Evolutionary conservation across 2,888 invertebrate genomes (phyloP).

Genomic region (Eupithecia abbreviata): DNA sequence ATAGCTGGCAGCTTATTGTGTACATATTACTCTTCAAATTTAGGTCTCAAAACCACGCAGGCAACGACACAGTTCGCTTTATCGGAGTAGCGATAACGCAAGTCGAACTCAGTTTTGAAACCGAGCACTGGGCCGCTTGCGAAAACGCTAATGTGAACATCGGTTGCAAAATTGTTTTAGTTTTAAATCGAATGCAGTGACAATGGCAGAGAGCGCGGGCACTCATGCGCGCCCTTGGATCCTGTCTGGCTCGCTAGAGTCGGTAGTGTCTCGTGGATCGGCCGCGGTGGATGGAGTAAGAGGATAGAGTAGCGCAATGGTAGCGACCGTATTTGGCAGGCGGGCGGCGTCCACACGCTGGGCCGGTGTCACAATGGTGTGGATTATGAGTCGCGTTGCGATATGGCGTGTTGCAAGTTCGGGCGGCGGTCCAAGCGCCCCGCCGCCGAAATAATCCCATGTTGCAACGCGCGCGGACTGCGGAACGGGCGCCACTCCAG

Average conservation of each 20-base stretch:
- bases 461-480: constrained; percentile 79
- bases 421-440: constrained; percentile 81
- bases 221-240: constrained; percentile 39
- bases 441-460: constrained; percentile 82
- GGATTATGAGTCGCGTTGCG: constrained; percentile 82
- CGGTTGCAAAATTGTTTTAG: constrained; percentile 83
- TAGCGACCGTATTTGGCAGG: constrained; percentile 75
- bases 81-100: constrained; percentile 81
- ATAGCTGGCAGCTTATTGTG: constrained; percentile 21
- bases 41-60: constrained; percentile 78
- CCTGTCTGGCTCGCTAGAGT: background rate
- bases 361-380: constrained; percentile 75
- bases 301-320: constrained; percentile 72
- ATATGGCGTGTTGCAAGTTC: constrained; percentile 82
- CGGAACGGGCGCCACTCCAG: constrained; percentile 80
- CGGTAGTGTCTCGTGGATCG: background rate
- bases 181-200: constrained; percentile 77
- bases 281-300: constrained; percentile 58
- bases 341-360: constrained; percentile 62
- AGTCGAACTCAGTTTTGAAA: constrained; percentile 81
- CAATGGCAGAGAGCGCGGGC: constrained; percentile 53
- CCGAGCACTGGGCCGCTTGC: constrained; percentile 82
- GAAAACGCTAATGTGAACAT: constrained; percentile 84
- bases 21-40: constrained; percentile 58
- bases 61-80: constrained; percentile 76